These are phyloP conservation scores for Hofmannophila pseudospretella DNA, from an alignment of 2,888 invertebrate genomes.

Conservation along the genomic window DNA sequence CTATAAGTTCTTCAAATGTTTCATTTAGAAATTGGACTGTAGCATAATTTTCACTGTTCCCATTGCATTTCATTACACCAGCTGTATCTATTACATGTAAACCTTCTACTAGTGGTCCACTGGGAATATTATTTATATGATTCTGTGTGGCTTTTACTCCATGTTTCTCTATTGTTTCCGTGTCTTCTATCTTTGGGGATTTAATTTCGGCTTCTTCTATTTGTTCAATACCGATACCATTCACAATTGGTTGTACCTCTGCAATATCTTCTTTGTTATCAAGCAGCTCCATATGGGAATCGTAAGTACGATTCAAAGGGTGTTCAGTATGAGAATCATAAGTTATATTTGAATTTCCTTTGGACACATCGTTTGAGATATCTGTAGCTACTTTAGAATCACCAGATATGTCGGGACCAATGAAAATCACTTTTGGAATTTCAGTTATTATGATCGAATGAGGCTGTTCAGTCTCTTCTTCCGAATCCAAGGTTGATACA, in stretches of 20 bases:
- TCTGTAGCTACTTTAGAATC: constrained; percentile 31
- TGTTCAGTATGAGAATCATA: constrained; percentile 37
- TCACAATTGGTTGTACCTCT: constrained; percentile 7
- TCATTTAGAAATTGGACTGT: constrained; percentile 61
- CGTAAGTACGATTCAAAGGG: constrained; percentile 36
- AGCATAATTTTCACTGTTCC: constrained; percentile 52
- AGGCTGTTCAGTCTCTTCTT: constrained; percentile 65
- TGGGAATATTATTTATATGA: constrained; percentile 4
- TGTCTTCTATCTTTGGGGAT: background rate
- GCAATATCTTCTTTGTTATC: constrained; percentile 6
- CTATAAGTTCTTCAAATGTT: constrained; percentile 62
- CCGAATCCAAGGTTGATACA: constrained; percentile 49
- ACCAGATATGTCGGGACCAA: background rate
- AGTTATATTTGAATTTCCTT: constrained; percentile 37
- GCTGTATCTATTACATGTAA: constrained; percentile 7
- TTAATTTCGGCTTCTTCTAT: background rate
- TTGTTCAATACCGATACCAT: constrained; percentile 1
- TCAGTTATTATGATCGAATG: constrained; percentile 69
- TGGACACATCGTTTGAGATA: constrained; percentile 40
- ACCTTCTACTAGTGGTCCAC: constrained; percentile 1
- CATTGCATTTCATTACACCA: constrained; percentile 37
- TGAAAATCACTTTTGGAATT: constrained; percentile 34
- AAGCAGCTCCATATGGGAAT: constrained; percentile 27
- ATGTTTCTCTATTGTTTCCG: background rate
- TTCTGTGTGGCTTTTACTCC: background rate